Evolutionary conservation across 2,113 vertebrate genomes (phyloP), one percentile per base, ranked within the genome.

Genomic region (Prochilodus magdalenae): DNA sequence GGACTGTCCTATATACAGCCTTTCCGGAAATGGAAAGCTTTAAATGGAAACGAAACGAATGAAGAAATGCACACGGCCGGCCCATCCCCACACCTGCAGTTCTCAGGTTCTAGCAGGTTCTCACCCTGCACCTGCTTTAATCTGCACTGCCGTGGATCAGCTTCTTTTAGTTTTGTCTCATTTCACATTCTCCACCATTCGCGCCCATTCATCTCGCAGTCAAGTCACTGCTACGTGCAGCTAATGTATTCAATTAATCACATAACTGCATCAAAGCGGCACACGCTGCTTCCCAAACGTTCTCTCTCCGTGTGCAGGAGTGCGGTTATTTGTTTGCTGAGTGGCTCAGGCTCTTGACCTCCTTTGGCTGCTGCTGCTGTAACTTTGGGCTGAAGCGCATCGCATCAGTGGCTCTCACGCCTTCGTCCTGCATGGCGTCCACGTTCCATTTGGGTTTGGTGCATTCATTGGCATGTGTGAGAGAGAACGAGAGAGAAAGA

Each of bases 201-300:
- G 18, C 72, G 27, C 30, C 60, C 36, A 74, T 75, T 82, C 33
- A 3, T 75, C 73, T 69, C 47, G 80, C 33, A 82, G 80, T 82
- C 80, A 47, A 74, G 63, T 82, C 80, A 82, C 72, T 63, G 73
- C 49, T 75, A 60, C 63, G 27, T 72, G 22, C 44, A 51, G 30
- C 71, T 81, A 81, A 81, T 81, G 71, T 74, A 81, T 82, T 82
- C 72, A 82, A 82, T 82, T 82, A 75, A 82, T 75, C 22, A 40
- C 44, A 75, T 75, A 82, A 82, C 36, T 62, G 47, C 63, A 51
- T n/a, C 51, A 27, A 81, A 29, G 27, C 47, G 36, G 29, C 15
- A 75, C 67, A 55, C 59, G 10, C 47, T 66, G 29, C 30, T 70
- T 60, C 24, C 62, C 55, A 73, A 72, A 63, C 51, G 18, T 51